A percentile compares a stretch with the other conserved stretches of the same genome.
Conservation (phyloP, 2,888 invertebrate species). For the Trichogramma evanescens region DNA sequence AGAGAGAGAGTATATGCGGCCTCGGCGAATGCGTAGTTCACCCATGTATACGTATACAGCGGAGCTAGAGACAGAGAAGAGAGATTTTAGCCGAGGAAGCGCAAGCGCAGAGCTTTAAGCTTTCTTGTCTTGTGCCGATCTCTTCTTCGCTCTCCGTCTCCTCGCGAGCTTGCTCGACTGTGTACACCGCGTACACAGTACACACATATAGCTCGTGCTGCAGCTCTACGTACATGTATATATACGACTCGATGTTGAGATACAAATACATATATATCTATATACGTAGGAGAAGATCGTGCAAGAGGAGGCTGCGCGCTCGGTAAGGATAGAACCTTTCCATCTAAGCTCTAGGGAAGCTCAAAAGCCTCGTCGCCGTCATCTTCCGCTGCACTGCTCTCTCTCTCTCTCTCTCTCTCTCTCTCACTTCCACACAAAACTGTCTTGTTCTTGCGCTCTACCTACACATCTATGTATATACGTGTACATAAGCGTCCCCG, state of each 20-base stretch:
- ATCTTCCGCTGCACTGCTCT: not conserved
- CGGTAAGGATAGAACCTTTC: conserved; percentile 4
- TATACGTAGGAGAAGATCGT: not conserved
- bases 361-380: conserved; percentile 29
- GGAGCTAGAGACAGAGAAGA: no score
- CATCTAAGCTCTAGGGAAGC: conserved; percentile 27
- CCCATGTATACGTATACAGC: no score
- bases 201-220: no score
- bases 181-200: no score
- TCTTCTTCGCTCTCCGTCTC: not conserved
- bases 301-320: no score
- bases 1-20: no score
- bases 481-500: not conserved
- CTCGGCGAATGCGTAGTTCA: no score
- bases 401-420: not conserved
- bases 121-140: not conserved
- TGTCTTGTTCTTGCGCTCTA: not conserved
- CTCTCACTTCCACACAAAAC: not conserved
- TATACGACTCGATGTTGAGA: not conserved
- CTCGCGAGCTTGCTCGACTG: not conserved
- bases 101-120: not conserved
- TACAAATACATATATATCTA: not conserved
- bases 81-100: no score
- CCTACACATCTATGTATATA: no score
- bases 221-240: not conserved